These are phyloP conservation scores for Heteromurus nitidus DNA, from an alignment of 2,888 invertebrate species.

Conservation along the genomic window DNA sequence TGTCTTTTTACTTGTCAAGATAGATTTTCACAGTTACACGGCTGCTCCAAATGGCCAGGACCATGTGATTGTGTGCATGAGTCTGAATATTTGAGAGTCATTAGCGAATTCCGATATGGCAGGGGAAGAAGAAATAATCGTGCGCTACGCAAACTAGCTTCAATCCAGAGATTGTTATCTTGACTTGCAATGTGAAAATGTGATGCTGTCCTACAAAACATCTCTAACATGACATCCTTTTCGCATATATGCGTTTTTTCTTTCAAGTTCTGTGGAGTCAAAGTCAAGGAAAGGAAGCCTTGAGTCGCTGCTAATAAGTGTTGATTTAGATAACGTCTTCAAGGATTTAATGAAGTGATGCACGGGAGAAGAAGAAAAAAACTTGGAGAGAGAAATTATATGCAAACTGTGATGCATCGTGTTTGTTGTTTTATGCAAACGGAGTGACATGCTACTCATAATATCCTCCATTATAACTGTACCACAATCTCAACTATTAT, in stretches of 20 bases:
- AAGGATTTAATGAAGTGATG: conserved; percentile 27
- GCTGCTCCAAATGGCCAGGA: no score
- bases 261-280: not conserved
- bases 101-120: not conserved
- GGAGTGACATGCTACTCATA: not conserved
- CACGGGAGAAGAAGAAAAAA: not conserved
- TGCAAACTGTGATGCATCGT: not conserved
- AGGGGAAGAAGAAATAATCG: conserved; percentile 33
- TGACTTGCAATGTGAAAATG: no score
- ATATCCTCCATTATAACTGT: conserved; percentile 22
- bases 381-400: not conserved
- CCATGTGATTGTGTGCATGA: not conserved
- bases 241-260: not conserved
- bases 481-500: not conserved
- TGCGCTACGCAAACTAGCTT: conserved; percentile 37
- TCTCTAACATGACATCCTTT: not conserved
- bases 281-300: conserved; percentile 30
- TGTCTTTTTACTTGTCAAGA: conserved; percentile 32
- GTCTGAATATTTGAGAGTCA: not conserved
- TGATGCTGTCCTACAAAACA: not conserved
- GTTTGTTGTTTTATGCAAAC: not conserved
- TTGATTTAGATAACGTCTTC: conserved; percentile 48
- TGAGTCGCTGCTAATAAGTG: conserved; percentile 58
- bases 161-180: conserved; percentile 56
- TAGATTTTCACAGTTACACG: conserved; percentile 44